Conservation (phyloP, 92 coral and sea anemone species). For the Palythoa grandiflora region DNA sequence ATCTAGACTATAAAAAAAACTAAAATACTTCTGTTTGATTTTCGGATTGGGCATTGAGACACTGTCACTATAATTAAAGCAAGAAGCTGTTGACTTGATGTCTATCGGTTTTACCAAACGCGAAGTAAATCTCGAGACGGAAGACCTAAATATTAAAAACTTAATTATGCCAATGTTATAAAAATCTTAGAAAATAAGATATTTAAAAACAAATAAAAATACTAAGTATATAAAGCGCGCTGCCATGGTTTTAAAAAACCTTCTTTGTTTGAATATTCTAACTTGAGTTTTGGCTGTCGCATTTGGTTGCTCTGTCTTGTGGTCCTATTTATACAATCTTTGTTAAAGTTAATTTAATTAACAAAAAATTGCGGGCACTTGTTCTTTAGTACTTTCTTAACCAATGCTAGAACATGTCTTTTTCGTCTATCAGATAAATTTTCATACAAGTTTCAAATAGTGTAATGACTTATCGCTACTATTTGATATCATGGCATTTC, state of each 20-base stretch:
- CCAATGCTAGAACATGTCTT: neutral
- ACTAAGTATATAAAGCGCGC: neutral
- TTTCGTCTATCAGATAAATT: neutral
- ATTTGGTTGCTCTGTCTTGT: neutral
- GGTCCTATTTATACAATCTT: too few species aligned
- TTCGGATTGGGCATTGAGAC: too few species aligned
- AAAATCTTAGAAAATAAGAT: neutral
- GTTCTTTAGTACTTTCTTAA: neutral
- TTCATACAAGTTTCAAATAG: neutral
- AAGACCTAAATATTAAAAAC: neutral
- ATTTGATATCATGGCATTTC: neutral
- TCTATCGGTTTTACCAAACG: too few species aligned
- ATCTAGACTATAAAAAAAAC: too few species aligned
- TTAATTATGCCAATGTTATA: neutral
- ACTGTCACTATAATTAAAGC: too few species aligned
- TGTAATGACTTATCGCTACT: neutral
- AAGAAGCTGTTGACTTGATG: too few species aligned
- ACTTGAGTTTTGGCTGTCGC: neutral
- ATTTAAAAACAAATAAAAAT: neutral
- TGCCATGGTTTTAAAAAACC: neutral
- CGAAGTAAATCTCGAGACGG: neutral
- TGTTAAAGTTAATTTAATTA: neutral
- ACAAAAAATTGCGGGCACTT: slow-evolving; percentile 3
- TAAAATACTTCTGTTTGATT: too few species aligned
- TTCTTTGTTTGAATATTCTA: neutral